Percentiles rank a stretch among this genome's conserved stretches.
Conservation (phyloP, 2,113 vertebrate genomes). For the Reinhardtius hippoglossoides region DNA sequence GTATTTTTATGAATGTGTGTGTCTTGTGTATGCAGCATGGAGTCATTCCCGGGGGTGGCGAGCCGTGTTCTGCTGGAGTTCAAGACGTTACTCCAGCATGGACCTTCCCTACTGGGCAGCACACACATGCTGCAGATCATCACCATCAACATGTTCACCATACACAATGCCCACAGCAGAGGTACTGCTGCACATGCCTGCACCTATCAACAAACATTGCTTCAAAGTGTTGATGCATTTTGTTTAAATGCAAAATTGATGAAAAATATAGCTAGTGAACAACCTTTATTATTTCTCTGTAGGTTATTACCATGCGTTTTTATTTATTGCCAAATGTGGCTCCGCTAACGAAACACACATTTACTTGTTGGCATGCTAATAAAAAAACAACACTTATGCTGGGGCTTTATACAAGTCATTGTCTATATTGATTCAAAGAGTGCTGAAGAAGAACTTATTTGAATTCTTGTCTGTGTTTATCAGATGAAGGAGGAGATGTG, state of each 20-base stretch:
- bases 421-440: too few relatives aligned
- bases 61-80: conserved; percentile 93
- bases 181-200: conserved; percentile 58
- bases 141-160: conserved; percentile 98
- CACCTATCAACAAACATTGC: not conserved
- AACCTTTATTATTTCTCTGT: not conserved
- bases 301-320: not conserved
- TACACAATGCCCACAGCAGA: conserved; percentile 91
- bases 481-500: conserved; percentile 81
- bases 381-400: too few relatives aligned
- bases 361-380: not conserved
- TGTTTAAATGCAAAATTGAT: not conserved
- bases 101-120: conserved; percentile 90
- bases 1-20: conserved; percentile 11
- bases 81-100: conserved; percentile 90
- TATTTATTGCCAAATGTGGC: not conserved
- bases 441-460: not conserved
- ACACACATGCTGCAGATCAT: conserved; percentile 95
- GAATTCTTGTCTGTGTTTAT: conserved; percentile 48
- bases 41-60: conserved; percentile 90
- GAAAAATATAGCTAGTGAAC: not conserved
- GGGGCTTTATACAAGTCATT: too few relatives aligned
- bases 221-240: not conserved
- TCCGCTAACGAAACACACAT: not conserved
- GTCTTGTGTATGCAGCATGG: conserved; percentile 87